A percentile compares a stretch with the other conserved stretches of the same genome.
These are phyloP conservation scores for Esox lucius DNA, from an alignment of 2,797 vertebrate genomes.

Conservation along the genomic window DNA sequence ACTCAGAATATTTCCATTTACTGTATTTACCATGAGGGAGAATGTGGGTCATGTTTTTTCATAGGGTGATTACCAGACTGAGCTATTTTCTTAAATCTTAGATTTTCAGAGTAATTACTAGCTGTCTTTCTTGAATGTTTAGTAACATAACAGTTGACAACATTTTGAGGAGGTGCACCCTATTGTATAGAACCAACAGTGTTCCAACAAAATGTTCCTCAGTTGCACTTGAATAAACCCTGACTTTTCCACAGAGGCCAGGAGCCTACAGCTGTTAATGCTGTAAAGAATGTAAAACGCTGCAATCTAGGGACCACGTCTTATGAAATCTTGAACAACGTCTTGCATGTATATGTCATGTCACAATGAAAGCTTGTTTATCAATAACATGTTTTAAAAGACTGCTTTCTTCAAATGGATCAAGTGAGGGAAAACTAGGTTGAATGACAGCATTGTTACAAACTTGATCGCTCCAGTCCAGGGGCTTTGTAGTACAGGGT, in stretches of 20 bases:
- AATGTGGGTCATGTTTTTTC: no score
- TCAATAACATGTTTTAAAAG: not conserved
- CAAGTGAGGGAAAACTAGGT: not conserved
- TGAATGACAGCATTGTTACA: not conserved
- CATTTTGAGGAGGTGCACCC: not conserved
- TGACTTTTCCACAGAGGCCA: not conserved
- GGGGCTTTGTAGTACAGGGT: not conserved
- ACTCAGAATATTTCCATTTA: not conserved
- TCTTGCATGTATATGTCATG: not conserved
- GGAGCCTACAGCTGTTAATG: slow-evolving; percentile 18
- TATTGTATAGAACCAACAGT: not conserved
- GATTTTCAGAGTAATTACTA: not conserved
- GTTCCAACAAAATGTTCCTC: not conserved
- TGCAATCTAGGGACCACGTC: not conserved
- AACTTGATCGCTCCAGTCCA: not conserved
- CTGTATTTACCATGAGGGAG: not conserved
- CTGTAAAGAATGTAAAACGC: slow-evolving; percentile 6
- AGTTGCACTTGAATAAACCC: slow-evolving; percentile 15
- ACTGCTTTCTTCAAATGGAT: not conserved
- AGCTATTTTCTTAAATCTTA: not conserved
- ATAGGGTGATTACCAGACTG: not conserved
- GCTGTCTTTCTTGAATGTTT: not conserved
- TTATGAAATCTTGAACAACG: not conserved
- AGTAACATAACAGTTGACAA: not conserved
- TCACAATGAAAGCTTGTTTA: slow-evolving; percentile 8